Evolutionary conservation across 1,140 invertebrate species (phyloP).

Genomic region (Habropoda laboriosa): DNA sequence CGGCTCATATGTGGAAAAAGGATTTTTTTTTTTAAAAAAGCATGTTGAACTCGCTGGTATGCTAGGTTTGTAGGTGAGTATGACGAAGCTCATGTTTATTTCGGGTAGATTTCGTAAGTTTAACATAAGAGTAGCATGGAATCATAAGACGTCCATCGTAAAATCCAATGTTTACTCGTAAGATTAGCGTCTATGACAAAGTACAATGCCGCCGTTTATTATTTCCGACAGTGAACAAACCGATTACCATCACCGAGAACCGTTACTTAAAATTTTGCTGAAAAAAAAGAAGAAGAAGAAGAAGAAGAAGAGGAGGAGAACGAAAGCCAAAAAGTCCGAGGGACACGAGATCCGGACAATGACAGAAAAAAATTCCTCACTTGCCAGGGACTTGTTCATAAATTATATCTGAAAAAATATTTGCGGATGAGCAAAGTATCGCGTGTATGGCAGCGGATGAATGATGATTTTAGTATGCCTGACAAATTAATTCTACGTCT

Average conservation of each 20-base stretch:
- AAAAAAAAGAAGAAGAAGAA: conserved; percentile 4
- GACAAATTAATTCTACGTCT: conserved; percentile 53
- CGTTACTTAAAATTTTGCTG: conserved; percentile 59
- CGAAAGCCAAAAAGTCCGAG: conserved; percentile 31
- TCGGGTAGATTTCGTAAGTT: conserved; percentile 42
- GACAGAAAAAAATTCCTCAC: conserved; percentile 58
- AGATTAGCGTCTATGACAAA: conserved; percentile 53
- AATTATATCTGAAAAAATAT: conserved; percentile 61
- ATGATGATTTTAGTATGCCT: conserved; percentile 48
- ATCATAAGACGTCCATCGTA: conserved; percentile 4
- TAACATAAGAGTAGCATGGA: conserved; percentile 29
- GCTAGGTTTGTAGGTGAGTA: background rate
- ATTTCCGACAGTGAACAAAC: conserved; percentile 53
- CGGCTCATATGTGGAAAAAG: too few relatives aligned
- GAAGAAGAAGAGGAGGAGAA: background rate
- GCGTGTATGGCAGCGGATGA: conserved; percentile 39
- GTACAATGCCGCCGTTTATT: conserved; percentile 60
- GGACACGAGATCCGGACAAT: conserved; percentile 39
- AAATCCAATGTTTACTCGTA: conserved; percentile 50
- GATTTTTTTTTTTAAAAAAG: too few relatives aligned
- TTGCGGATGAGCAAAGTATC: conserved; percentile 53
- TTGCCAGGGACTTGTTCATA: conserved; percentile 57
- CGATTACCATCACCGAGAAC: conserved; percentile 47
- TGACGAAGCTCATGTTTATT: background rate
- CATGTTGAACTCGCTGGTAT: background rate